These are phyloP conservation scores for Paralichthys olivaceus DNA, from an alignment of 2,113 vertebrate species.

Conservation along the genomic window DNA sequence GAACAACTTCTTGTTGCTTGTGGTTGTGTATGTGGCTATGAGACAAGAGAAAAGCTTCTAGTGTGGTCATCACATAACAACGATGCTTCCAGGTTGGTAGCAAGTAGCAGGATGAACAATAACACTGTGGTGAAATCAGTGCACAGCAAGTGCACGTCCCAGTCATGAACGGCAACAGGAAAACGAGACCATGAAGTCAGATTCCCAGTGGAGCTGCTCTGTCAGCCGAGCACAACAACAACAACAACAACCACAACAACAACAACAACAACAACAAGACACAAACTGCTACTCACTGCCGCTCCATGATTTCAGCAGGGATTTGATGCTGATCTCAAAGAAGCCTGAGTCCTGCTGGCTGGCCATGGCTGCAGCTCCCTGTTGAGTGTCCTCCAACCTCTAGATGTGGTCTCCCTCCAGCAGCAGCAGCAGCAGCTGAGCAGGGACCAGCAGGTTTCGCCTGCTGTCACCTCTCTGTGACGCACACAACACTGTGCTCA, in stretches of 20 bases:
- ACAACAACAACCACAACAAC: conserved; percentile 41
- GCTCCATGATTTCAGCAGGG: conserved; percentile 98
- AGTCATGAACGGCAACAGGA: conserved; percentile 9
- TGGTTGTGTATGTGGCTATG: conserved; percentile 35
- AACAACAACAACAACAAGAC: conserved; percentile 33
- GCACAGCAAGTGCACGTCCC: conserved; percentile 8
- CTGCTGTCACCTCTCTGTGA: conserved; percentile 88
- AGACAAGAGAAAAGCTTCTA: conserved; percentile 17
- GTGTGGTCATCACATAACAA: conserved; percentile 15
- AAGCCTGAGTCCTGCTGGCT: conserved; percentile 99
- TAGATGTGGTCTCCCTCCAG: conserved; percentile 52
- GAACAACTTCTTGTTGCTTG: conserved; percentile 1
- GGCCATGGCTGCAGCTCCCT: conserved; percentile 90
- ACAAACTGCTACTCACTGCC: conserved; percentile 90
- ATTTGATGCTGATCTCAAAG: conserved; percentile 99
- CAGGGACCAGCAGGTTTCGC: conserved; percentile 82
- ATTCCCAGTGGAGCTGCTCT: conserved; percentile 18
- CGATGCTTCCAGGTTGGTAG: conserved; percentile 19
- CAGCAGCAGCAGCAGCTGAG: conserved; percentile 48
- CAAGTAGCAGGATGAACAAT: background rate
- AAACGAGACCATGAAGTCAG: conserved; percentile 23
- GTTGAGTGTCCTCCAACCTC: conserved; percentile 47
- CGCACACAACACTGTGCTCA: conserved; percentile 83
- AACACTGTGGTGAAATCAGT: background rate
- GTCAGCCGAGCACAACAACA: conserved; percentile 33